Base-by-base conservation (phyloP, 2,113 vertebrate genomes). In the Lipophrys pholis region DNA sequence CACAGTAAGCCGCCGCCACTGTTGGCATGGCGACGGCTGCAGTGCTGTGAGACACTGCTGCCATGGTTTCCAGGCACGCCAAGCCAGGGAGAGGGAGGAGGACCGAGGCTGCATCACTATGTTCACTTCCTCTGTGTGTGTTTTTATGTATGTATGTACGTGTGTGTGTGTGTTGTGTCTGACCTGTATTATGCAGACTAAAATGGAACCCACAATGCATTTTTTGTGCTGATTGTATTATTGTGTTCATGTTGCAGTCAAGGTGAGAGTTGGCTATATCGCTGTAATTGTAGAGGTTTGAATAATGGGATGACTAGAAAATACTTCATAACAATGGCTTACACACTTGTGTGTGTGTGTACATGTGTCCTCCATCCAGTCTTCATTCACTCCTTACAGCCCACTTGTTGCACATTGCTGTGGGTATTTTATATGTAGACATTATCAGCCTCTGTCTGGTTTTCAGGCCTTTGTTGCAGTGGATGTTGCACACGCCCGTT, bases 1-100 rank as follows among this genome's bases (percentile, higher is more conserved):
- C 53, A 54, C 89, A 78, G 86, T 82, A 88, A 84, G 84, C 88
- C 84, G 87, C 87, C 43, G 71, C 88, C 73, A 30, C 84, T 50
- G 94, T 94, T 93, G 93, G 86, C 93, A 94, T 94, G 91, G 90
- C 53, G 83, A 94, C 91, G 68, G 90, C 80, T 87, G 87, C 90
- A 82, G 89, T 73, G 79, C 80, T 40, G 70, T 76, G 87, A 88
- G 87, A 88, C 87, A 85, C 83, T 84, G 90, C 88, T 92, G 89
- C 91, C 90, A 92, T 92, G 92, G 92, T 89, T 92, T 92, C 92
- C 71, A 87, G 73, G 85, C 92, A 92, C 84, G 87, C 91, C 82
- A 80, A 78, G 90, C 78, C 76, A 83, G 78, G 85, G 81, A 84
- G 76, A 83, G 21, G 66, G 76, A 83, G 21, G 66, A 79, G 87